Evolutionary conservation across 2,888 invertebrate species (phyloP).

Genomic region (Drosophila aldrichi): DNA sequence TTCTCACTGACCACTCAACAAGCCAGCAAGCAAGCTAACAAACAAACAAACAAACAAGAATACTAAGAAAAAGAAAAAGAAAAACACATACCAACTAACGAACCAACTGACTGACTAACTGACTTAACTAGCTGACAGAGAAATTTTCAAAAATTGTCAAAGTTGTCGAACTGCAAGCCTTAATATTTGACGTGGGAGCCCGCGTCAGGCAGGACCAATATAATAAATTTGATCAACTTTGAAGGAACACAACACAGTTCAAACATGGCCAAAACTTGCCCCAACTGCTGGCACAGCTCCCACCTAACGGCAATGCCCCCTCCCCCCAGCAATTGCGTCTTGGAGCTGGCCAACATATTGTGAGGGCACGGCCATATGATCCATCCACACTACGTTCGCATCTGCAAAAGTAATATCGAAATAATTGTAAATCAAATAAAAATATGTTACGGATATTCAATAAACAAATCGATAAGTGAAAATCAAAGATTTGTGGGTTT

Average conservation of each 20-base stretch:
- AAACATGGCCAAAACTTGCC: background rate
- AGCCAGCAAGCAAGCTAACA: background rate
- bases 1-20: constrained; percentile 33
- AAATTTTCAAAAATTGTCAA: constrained; percentile 37
- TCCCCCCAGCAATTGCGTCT: background rate
- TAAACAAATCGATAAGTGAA: constrained; percentile 8
- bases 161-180: constrained; percentile 26
- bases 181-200: constrained; percentile 51
- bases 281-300: constrained; percentile 27
- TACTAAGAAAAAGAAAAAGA: no score
- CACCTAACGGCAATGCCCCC: constrained; percentile 6
- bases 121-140: background rate
- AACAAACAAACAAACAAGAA: background rate
- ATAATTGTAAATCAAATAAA: background rate
- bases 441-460: background rate
- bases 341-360: background rate
- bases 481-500: no score
- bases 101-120: background rate
- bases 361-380: background rate
- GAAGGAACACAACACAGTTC: background rate
- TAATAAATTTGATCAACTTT: constrained; percentile 6
- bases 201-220: constrained; percentile 15
- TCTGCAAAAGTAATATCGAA: background rate
- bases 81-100: background rate
- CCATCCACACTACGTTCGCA: background rate